phyloP scores from a whole-genome alignment of 1,140 invertebrate species.

The Augochlora pura region DNA sequence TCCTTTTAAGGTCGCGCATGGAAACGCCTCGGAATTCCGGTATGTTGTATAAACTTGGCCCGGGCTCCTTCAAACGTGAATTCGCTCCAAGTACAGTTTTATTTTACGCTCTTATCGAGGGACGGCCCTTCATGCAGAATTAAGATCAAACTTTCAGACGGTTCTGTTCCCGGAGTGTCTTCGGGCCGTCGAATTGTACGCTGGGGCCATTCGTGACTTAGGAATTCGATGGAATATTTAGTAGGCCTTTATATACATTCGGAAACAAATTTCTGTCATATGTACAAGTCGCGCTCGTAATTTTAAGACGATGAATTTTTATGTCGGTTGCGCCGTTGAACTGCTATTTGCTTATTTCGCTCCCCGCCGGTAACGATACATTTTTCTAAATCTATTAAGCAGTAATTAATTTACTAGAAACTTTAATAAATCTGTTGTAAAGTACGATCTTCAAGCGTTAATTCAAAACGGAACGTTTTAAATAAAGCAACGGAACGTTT shows the following conservation, averaged over 20 bases:
- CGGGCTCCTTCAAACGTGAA: neutral
- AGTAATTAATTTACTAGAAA: no score
- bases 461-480: no score
- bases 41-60: constrained; percentile 10
- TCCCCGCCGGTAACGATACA: no score
- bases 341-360: no score
- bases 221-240: neutral
- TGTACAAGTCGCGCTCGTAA: no score
- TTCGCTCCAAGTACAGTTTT: constrained; percentile 3
- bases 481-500: no score
- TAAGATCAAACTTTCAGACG: constrained; percentile 13
- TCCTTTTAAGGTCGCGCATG: constrained; percentile 6
- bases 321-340: no score
- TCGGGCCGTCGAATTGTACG: neutral
- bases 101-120: neutral
- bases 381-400: no score
- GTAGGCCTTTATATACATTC: neutral
- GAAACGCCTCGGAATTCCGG: constrained; percentile 8
- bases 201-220: neutral
- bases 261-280: neutral
- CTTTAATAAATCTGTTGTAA: no score
- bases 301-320: no score
- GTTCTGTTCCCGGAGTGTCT: neutral
- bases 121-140: constrained; percentile 22
- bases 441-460: no score